Evolutionary conservation across 2,888 invertebrate genomes (phyloP).

Genomic region (Orthosia gracilis): DNA sequence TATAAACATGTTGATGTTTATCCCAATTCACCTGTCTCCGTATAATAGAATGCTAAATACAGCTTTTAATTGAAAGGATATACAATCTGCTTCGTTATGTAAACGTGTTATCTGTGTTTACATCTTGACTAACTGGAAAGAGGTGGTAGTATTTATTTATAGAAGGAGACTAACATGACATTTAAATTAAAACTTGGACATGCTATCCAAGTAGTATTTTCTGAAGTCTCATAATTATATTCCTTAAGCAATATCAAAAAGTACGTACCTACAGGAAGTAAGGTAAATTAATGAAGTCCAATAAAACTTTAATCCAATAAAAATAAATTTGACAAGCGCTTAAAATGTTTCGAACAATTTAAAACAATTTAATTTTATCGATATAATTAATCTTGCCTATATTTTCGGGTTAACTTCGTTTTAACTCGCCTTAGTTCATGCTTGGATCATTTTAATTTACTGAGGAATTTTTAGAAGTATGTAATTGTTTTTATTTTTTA

Average conservation of each 20-base stretch:
- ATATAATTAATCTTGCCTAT: constrained; percentile 44
- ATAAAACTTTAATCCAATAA: constrained; percentile 41
- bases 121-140: constrained; percentile 17
- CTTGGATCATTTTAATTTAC: constrained; percentile 27
- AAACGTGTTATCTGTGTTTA: constrained; percentile 25
- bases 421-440: constrained; percentile 25
- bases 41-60: constrained; percentile 77
- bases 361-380: constrained; percentile 40
- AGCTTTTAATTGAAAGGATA: constrained; percentile 73
- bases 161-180: constrained; percentile 24
- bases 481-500: too few relatives aligned
- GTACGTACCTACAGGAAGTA: neutral
- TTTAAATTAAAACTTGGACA: constrained; percentile 47
- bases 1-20: constrained; percentile 84
- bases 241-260: neutral
- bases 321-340: constrained; percentile 46
- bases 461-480: neutral
- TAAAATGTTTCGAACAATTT: constrained; percentile 43
- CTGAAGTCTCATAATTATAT: constrained; percentile 18
- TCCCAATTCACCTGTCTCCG: constrained; percentile 78
- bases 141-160: constrained; percentile 1
- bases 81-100: constrained; percentile 22
- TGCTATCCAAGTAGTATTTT: constrained; percentile 15
- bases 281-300: constrained; percentile 28
- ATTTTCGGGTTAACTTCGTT: constrained; percentile 51